Evolutionary conservation across 2,113 vertebrate genomes (phyloP).

Genomic region (Anser brachyrhynchus): DNA sequence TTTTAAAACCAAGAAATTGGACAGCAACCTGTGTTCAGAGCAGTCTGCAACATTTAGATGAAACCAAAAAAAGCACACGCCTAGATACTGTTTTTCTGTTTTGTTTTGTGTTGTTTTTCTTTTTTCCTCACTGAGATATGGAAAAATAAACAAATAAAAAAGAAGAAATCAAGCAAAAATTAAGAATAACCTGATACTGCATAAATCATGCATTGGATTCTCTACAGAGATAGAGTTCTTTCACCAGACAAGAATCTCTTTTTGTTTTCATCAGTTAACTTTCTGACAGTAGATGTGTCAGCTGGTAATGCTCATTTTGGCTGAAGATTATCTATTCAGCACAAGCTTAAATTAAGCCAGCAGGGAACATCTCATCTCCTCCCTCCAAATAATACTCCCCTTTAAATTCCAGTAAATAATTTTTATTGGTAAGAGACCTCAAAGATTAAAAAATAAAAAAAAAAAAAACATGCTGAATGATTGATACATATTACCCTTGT

Average conservation of each 20-base stretch:
- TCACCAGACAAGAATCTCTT: not conserved
- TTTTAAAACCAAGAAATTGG: not conserved
- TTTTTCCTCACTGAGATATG: not conserved
- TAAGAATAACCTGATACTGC: not conserved
- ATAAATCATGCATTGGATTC: not conserved
- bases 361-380: not conserved
- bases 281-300: not conserved
- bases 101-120: not conserved
- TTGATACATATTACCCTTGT: constrained; percentile 45
- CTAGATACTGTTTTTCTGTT: not conserved
- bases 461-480: constrained; percentile 29
- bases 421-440: constrained; percentile 18
- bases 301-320: not conserved
- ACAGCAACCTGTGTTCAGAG: not conserved
- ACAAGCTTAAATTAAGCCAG: constrained; percentile 17
- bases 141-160: not conserved
- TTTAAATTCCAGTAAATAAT: constrained; percentile 29
- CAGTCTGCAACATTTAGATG: not conserved
- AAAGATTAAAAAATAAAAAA: constrained; percentile 21
- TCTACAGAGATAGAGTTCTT: not conserved
- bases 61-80: not conserved
- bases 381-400: not conserved
- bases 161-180: not conserved
- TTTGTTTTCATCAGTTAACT: not conserved
- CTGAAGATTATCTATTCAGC: constrained; percentile 10